phyloP scores from a whole-genome alignment of 2,888 invertebrate genomes.

The Frankliniella fusca region DNA sequence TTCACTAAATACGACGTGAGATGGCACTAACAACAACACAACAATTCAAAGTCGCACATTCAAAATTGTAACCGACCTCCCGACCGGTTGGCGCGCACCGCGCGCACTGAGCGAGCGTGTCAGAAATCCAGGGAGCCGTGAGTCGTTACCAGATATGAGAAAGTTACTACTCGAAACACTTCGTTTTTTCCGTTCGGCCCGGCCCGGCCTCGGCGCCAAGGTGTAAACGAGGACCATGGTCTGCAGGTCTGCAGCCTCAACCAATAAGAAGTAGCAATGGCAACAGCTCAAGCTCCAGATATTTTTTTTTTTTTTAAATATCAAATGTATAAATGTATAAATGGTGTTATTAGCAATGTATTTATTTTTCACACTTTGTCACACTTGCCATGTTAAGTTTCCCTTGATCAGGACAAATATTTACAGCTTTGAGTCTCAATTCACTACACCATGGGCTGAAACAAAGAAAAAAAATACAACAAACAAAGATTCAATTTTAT shows the following conservation, averaged over 20 bases:
- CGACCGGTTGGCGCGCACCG: no score
- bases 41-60: background rate
- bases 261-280: no score
- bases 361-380: background rate
- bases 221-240: no score
- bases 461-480: background rate
- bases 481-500: background rate
- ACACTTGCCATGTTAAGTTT: background rate
- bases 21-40: background rate
- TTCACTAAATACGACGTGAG: background rate
- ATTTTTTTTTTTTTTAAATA: no score
- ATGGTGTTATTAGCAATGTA: background rate
- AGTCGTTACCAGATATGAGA: no score
- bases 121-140: no score
- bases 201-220: no score
- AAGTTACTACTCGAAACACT: no score
- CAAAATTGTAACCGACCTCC: background rate
- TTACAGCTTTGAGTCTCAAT: background rate
- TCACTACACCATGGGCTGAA: background rate
- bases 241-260: no score
- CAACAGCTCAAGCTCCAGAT: no score
- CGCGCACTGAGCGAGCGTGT: no score
- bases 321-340: background rate
- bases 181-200: no score
- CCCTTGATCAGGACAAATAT: constrained; percentile 5